These are phyloP conservation scores for Sweltsa coloradensis DNA, from an alignment of 1,140 invertebrate genomes.

Conservation along the genomic window DNA sequence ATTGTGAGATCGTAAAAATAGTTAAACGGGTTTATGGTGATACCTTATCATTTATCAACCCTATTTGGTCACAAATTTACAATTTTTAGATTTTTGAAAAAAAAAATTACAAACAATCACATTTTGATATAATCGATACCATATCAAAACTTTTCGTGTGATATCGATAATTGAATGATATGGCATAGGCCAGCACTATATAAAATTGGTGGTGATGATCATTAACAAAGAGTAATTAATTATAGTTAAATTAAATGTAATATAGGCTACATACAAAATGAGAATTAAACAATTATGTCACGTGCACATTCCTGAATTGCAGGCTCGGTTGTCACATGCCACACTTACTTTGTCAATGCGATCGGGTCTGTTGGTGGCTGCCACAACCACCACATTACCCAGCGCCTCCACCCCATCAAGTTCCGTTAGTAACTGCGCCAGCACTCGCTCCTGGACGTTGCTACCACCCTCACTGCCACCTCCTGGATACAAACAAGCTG, in stretches of 20 bases:
- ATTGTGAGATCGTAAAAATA: no score
- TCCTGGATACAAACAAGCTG: no score
- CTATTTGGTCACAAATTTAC: no score
- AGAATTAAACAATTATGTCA: neutral
- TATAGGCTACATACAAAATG: neutral
- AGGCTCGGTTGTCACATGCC: neutral
- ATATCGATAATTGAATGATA: no score
- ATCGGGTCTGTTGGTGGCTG: slow-evolving; percentile 94
- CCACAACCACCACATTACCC: slow-evolving; percentile 77
- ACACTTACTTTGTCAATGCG: slow-evolving; percentile 68
- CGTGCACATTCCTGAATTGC: neutral
- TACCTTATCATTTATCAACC: no score
- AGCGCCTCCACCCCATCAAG: slow-evolving; percentile 79
- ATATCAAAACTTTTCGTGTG: no score
- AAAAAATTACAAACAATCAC: no score
- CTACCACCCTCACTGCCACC: slow-evolving; percentile 29
- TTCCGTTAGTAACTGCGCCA: slow-evolving; percentile 80
- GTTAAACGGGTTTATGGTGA: no score
- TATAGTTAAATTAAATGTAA: neutral
- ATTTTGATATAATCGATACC: no score
- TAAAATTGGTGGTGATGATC: no score
- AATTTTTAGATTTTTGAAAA: no score
- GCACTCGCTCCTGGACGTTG: slow-evolving; percentile 67
- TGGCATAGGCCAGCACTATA: neutral
- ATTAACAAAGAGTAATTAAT: neutral